Evolutionary conservation across 2,113 vertebrate species (phyloP), one percentile per base, ranked within the genome.

Genomic region (Chlorocebus sabaeus): DNA sequence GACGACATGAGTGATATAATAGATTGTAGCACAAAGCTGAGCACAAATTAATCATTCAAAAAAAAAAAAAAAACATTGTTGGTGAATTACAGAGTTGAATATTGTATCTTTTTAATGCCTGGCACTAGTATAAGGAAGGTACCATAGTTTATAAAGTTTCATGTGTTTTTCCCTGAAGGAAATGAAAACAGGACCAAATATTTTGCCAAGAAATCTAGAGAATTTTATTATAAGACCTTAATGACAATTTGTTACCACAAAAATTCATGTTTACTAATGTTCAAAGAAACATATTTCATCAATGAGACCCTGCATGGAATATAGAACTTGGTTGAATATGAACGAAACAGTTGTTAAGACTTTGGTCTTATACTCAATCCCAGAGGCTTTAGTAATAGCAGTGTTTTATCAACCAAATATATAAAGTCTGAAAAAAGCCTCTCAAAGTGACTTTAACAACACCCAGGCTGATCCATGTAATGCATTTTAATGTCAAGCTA

Each of bases 401-500:
- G 18, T 57, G 45, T 67, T 93, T 90, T 96, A 67, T 83, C 38
- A 76, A 68, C 32, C 59, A 96, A 91, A 95, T 35, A 59, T 43
- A 80, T 52, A 45, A 93, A 86, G 4, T 8, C 9, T 70, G 79
- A 78, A 43, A 89, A 93, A 92, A 76, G 2, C 32, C 32, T n/a
- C 64, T 97, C 70, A 59, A 82, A 95, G 55, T 95, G 73, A 79
- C 78, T 97, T 94, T 72, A 93, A 95, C 7, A 92, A 84, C 35
- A 78, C 17, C 14, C 89, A 84, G 30, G n/a, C 22, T 87, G 84
- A 95, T 90, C 22, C 17, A 16, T 55, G 38, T 48, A 93, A 48
- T 25, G 88, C 35, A 96, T 97, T 96, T 96, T 90, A 96, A 93
- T 95, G 91, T 93, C 68, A 98, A 97, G 90, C 76, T 45, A 30